Evolutionary conservation across 2,888 invertebrate species (phyloP).

Genomic region (Cryptocephalus moraei): DNA sequence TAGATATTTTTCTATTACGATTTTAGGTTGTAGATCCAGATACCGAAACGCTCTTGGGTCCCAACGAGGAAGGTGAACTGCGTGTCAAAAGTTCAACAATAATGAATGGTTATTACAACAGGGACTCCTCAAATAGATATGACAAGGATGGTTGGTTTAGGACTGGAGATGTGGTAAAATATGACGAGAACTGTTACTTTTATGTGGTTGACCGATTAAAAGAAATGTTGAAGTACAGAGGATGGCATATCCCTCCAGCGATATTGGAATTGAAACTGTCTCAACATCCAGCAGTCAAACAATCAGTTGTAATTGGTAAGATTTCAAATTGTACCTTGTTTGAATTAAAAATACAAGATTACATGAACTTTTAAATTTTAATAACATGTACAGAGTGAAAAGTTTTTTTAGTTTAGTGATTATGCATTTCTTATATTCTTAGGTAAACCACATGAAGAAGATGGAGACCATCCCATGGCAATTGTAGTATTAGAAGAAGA

Average conservation of each 20-base stretch:
- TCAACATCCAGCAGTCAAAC: slow-evolving; percentile 26
- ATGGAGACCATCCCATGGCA: slow-evolving; percentile 28
- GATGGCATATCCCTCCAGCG: slow-evolving; percentile 38
- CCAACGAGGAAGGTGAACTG: slow-evolving; percentile 42
- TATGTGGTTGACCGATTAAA: slow-evolving; percentile 43
- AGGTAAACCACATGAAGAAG: slow-evolving; percentile 26
- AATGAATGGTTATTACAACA: slow-evolving; percentile 40
- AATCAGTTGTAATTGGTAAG: slow-evolving; percentile 24
- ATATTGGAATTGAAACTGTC: slow-evolving; percentile 24
- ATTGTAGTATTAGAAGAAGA: slow-evolving; percentile 19
- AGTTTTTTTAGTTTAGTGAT: too few relatives aligned
- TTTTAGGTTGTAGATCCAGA: slow-evolving; percentile 23
- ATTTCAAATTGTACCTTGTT: too few relatives aligned
- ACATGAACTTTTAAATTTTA: neutral
- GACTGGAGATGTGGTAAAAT: slow-evolving; percentile 44
- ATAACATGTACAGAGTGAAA: neutral
- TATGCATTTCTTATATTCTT: neutral
- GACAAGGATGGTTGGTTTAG: slow-evolving; percentile 40
- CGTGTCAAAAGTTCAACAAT: slow-evolving; percentile 36
- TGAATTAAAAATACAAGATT: too few relatives aligned
- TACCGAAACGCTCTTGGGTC: slow-evolving; percentile 23
- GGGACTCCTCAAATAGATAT: slow-evolving; percentile 36
- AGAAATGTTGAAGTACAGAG: slow-evolving; percentile 42
- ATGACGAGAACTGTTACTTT: slow-evolving; percentile 40
- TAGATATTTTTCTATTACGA: slow-evolving; percentile 1